Base-by-base conservation (phyloP, 2,113 vertebrate genomes). In the Hyperopisus bebe region DNA sequence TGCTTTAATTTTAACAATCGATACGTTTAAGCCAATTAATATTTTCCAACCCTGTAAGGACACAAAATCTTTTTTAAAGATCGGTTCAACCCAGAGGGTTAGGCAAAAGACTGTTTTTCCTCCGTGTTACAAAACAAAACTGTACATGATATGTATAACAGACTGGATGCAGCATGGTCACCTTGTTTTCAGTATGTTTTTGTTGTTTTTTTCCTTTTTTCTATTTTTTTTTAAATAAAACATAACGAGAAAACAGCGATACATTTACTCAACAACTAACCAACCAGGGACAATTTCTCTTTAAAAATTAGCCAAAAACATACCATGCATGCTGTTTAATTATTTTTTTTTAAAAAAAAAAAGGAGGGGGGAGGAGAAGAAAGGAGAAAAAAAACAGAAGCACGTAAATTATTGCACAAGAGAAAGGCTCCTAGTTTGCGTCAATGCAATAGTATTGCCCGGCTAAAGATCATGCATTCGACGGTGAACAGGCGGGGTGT, bases 361-460 rank as follows among this genome's bases (percentile, higher is more conserved):
- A 5, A 46, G 5, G 92, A 92, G 66, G 58, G 31, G 94, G 94
- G 94, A 97, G 98, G 96, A 96, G 88, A 93, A 95, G 94, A 95
- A 89, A 95, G 93, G 94, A 94, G 91, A 95, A 94, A 95, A 94
- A 93, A 94, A 93, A 92, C 94, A 95, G 98, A 98, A 96, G 97
- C 98, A 99, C 97, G 99, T 99, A 99, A 99, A 99, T 99, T 99
- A 99, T 99, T 99, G 98, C 98, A 99, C 98, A 99, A 99, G 97
- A 99, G 98, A 99, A 99, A 98, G 98, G 98, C 98, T 99, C 97
- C 97, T 98, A 98, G 97, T 99, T 98, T 98, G 98, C 97, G 97
- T 98, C 97, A 98, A 98, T 99, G 98, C 98, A 98, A 98, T 97
- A 97, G 97, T 99, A 99, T 99, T 99, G 98, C 98, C 98, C 98